Evolutionary conservation across 2,113 vertebrate genomes (phyloP), one percentile per base, ranked within the genome.

Genomic region (Sardina pilchardus): DNA sequence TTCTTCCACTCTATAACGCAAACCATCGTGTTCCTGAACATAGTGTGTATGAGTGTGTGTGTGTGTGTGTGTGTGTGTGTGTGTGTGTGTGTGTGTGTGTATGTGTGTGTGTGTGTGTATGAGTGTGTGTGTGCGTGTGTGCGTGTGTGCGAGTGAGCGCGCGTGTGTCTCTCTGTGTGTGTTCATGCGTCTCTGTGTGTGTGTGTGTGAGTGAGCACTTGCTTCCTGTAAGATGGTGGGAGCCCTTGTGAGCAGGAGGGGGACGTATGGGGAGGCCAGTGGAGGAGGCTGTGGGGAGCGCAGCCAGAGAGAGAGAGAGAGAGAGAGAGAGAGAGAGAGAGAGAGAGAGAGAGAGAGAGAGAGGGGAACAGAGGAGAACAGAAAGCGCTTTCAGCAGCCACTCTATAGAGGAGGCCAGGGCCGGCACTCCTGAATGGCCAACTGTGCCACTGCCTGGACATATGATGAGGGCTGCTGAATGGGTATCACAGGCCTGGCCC

Each of bases 281-380:
- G 39, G 26, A 3, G 67, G 43, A 34, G 14, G 45, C 24, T n/a
- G 19, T n/a, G 53, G 21, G 39, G 2, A 30, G 83, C 26, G n/a
- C 39, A 24, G 45, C 21, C 42, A 16, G 42, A 59, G 59, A 50
- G 26, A 10, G 30, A 63, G 19, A n/a, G n/a, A n/a, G n/a, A n/a
- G n/a, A n/a, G n/a, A n/a, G n/a, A n/a, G n/a, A 81, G 26, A 78
- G 26, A 43, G 39, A 36, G 81, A 85, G 85, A 86, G 78, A 88
- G 85, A 81, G 85, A n/a, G n/a, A 16, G 42, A 59, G 59, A 50
- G 26, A 16, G 42, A 59, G 59, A 50, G 26, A 81, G 26, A 78
- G 26, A 43, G 39, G 39, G 81, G 87, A 83, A 86, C 82, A 88
- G 85, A 81, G 85, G 48, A 21, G 59, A 67, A 67, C 59, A 67